Conservation (phyloP, 1,140 invertebrate species). For the Lepidotrigona ventralis region DNA sequence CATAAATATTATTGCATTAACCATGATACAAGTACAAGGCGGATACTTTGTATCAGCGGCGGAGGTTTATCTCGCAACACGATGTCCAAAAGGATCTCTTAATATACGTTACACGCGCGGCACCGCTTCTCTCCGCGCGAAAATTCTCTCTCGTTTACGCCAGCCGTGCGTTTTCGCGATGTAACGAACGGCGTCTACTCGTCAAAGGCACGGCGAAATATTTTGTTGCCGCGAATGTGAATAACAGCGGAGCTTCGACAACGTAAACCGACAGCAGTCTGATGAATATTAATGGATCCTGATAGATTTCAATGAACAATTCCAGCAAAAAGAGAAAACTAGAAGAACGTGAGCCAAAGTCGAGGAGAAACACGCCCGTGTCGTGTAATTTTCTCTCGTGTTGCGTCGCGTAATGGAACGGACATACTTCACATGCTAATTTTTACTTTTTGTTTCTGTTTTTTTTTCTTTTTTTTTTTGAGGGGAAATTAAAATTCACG, state of each 20-base stretch:
- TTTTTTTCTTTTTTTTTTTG: not conserved
- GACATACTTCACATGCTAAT: constrained; percentile 47
- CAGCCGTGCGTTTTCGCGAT: not conserved
- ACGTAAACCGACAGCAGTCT: constrained; percentile 16
- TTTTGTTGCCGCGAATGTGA: constrained; percentile 15
- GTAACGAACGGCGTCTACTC: not conserved
- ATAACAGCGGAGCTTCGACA: constrained; percentile 8
- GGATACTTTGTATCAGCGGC: not conserved
- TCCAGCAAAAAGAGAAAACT: not conserved
- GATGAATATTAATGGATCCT: constrained; percentile 43
- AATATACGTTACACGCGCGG: not conserved
- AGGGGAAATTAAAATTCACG: constrained; percentile 46
- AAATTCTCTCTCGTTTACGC: not conserved
- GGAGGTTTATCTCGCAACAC: not conserved
- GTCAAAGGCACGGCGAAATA: constrained; percentile 9
- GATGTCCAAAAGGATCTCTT: not conserved
- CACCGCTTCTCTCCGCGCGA: not conserved
- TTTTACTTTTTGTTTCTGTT: not conserved
- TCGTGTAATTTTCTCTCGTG: not conserved
- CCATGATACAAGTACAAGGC: not conserved
- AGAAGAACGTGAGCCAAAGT: not conserved
- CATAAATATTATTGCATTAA: not conserved
- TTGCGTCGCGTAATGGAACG: constrained; percentile 1
- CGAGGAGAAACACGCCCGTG: constrained; percentile 14
- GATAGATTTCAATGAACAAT: constrained; percentile 53